A percentile compares a stretch with the other conserved stretches of the same genome.
These are phyloP conservation scores for Sinocyclocheilus rhinocerous DNA, from an alignment of 2,113 vertebrate genomes.

Conservation along the genomic window DNA sequence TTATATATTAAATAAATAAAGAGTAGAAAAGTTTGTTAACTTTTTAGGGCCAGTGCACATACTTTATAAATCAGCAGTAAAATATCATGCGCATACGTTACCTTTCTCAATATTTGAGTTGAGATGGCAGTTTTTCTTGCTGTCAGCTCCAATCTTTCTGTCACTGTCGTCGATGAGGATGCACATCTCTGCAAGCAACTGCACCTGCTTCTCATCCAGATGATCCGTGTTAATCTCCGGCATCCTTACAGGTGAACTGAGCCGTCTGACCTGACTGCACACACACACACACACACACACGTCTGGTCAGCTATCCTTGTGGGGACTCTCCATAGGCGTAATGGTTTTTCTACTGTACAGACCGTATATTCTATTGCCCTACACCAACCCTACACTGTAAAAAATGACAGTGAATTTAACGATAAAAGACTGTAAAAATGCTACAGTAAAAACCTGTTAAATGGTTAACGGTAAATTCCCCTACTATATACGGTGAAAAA, in stretches of 20 bases:
- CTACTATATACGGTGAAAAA: no score
- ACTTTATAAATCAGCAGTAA: neutral
- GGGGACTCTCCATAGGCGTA: no score
- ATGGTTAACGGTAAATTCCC: no score
- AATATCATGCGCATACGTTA: neutral
- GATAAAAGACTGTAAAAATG: no score
- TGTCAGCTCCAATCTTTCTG: slow-evolving; percentile 85
- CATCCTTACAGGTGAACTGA: slow-evolving; percentile 71
- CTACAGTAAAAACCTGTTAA: no score
- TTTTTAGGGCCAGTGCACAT: neutral
- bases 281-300: neutral
- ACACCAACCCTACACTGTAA: no score
- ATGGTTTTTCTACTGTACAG: no score
- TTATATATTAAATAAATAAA: no score
- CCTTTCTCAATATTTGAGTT: slow-evolving; percentile 95
- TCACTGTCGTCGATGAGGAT: slow-evolving; percentile 91
- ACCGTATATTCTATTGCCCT: no score
- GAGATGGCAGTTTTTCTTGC: slow-evolving; percentile 96
- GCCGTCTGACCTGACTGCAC: slow-evolving; percentile 48
- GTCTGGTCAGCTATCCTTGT: no score
- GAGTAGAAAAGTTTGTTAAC: no score
- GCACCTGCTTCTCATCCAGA: slow-evolving; percentile 90
- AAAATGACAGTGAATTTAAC: no score
- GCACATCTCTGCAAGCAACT: slow-evolving; percentile 94
- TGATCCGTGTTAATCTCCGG: slow-evolving; percentile 81